Evolutionary conservation across 2,888 invertebrate species (phyloP).

Genomic region (Drosophila siamana): DNA sequence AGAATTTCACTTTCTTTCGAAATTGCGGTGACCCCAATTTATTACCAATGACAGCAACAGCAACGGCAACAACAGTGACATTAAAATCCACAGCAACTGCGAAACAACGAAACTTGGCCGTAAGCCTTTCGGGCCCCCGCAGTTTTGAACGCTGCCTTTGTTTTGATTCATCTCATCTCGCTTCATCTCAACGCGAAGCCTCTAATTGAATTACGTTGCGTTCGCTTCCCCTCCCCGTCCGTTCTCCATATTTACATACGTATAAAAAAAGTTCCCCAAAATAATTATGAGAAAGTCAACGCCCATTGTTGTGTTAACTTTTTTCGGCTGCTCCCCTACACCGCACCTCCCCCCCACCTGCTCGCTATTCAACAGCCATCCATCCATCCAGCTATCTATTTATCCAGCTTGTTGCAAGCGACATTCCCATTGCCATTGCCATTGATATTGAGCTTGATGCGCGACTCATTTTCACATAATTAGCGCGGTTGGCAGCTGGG

Average conservation of each 20-base stretch:
- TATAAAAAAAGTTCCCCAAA: slow-evolving; percentile 29
- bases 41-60: slow-evolving; percentile 55
- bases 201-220: slow-evolving; percentile 74
- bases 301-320: slow-evolving; percentile 61
- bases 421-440: slow-evolving; percentile 32
- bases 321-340: slow-evolving; percentile 43
- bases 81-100: neutral
- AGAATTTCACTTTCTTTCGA: slow-evolving; percentile 83
- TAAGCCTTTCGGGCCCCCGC: slow-evolving; percentile 50
- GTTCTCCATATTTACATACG: too few relatives aligned
- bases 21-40: slow-evolving; percentile 80
- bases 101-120: slow-evolving; percentile 28
- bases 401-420: neutral
- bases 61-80: slow-evolving; percentile 36
- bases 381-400: neutral
- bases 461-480: slow-evolving; percentile 67
- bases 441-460: slow-evolving; percentile 41
- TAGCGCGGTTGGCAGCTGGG: slow-evolving; percentile 49
- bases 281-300: slow-evolving; percentile 73
- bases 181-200: slow-evolving; percentile 33
- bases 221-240: slow-evolving; percentile 21
- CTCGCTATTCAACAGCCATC: neutral
- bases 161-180: slow-evolving; percentile 42
- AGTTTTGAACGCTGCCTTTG: slow-evolving; percentile 52
- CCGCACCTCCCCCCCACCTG: too few relatives aligned